These are phyloP conservation scores for Lasioglossum calceatum DNA, from an alignment of 2,888 invertebrate species.

Conservation along the genomic window DNA sequence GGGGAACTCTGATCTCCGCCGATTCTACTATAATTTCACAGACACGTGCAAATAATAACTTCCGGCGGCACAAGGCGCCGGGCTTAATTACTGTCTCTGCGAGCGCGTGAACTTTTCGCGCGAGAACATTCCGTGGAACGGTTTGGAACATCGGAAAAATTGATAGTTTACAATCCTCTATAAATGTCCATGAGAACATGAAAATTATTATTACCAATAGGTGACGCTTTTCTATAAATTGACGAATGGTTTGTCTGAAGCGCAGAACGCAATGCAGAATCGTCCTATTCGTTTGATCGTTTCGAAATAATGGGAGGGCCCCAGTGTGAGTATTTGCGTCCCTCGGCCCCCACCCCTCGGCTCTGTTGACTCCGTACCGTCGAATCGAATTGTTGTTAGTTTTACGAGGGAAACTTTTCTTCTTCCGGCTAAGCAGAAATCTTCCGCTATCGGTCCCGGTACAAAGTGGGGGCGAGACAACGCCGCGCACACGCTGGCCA, in stretches of 20 bases:
- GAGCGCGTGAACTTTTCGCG: not conserved
- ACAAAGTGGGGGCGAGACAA: not conserved
- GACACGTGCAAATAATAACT: constrained; percentile 37
- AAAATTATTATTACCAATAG: no score
- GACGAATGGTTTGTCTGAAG: no score
- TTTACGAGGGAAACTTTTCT: constrained; percentile 68
- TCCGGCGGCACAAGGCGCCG: not conserved
- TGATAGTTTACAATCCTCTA: not conserved
- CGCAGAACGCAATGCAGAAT: no score
- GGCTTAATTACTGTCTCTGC: not conserved
- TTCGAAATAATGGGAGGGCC: not conserved
- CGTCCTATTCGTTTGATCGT: not conserved
- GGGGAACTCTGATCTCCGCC: constrained; percentile 31
- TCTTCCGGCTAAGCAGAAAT: constrained; percentile 64
- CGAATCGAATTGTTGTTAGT: constrained; percentile 74
- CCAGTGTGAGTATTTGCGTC: not conserved
- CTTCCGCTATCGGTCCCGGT: constrained; percentile 38
- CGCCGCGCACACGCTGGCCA: not conserved
- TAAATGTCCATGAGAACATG: no score
- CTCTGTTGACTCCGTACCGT: constrained; percentile 7
- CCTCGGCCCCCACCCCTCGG: not conserved
- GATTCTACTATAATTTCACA: constrained; percentile 19
- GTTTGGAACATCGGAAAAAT: not conserved
- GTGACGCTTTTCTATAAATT: not conserved
- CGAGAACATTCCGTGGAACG: not conserved